A percentile compares a stretch with the other conserved stretches of the same genome.
Conservation (phyloP, 2,888 invertebrate genomes). For the Trissoscelio sp. region DNA sequence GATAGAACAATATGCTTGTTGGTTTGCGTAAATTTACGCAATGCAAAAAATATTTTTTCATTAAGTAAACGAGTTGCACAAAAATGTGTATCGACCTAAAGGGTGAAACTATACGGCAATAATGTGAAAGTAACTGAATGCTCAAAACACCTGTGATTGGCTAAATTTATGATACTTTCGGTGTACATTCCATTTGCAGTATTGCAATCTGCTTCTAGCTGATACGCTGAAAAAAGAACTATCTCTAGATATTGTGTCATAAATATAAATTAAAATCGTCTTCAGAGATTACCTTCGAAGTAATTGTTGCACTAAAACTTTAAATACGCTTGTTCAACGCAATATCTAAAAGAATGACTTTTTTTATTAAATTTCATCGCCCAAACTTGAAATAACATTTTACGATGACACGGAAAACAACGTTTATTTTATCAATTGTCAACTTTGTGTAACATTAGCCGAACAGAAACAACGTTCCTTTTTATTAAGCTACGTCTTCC, state of each 20-base stretch:
- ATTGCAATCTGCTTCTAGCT: neutral
- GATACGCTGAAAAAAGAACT: slow-evolving; percentile 1
- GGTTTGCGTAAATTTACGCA: too few species aligned
- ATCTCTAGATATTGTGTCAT: neutral
- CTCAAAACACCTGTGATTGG: slow-evolving; percentile 29
- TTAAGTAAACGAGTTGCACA: neutral
- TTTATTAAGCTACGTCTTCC: neutral
- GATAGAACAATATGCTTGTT: neutral
- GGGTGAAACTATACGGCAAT: neutral
- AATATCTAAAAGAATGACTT: neutral
- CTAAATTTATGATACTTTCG: slow-evolving; percentile 8
- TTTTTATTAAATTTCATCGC: too few species aligned
- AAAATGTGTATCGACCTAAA: neutral
- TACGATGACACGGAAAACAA: neutral
- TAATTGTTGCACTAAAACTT: neutral
- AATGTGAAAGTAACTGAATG: slow-evolving; percentile 8
- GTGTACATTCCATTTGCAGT: slow-evolving; percentile 6
- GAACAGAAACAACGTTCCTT: slow-evolving; percentile 1
- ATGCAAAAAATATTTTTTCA: neutral
- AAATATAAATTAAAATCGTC: slow-evolving; percentile 11
- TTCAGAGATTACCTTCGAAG: neutral
- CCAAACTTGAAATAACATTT: too few species aligned
- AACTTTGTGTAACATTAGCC: neutral
- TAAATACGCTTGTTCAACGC: neutral
- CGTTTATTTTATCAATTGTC: slow-evolving; percentile 6